Base-by-base conservation (phyloP, 2,888 invertebrate genomes). In the Ptychoptera albimana region DNA sequence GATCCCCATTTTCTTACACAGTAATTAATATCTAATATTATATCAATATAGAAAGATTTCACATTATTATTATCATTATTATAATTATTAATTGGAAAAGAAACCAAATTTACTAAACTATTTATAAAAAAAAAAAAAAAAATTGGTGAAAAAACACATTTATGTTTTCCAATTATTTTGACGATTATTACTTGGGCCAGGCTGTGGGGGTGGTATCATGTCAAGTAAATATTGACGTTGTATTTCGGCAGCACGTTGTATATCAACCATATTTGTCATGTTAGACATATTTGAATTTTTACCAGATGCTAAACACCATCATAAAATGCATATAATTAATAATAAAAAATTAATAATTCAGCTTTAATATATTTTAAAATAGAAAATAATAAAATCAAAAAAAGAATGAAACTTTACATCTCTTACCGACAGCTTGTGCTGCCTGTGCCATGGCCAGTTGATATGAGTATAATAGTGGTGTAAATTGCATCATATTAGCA, bases 181-280 rank as follows among this genome's bases (percentile, higher is more conserved):
- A 47, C 65, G 63, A 56, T 57, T 63, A 45, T 58, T 63, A 49
- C 61, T 63, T 39, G 64, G 58, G 45, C 61, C 63, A 35, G 63
- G 59, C 53, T 57, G 63, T 15, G 62, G 75, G 13, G 61, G 75
- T 45, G 91, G 89, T 58, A 94, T 89, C 91, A 96, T 92, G 66
- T 96, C 94, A 50, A 96, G 75, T 58, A 96, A 74, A 72, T 94
- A 94, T 71, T 94, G 94, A 45, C 94, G 74, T 70, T 94, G 94
- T 50, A 88, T 71, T 61, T 88, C 87, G 5, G 85, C 85, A 48
- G 87, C 85, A 52, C 87, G 75, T 63, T 87, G 88, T 62, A 88
- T 72, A 54, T 89, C 88, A 1, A 79, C 82, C 57, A 80, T 65
- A 53, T 58, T 64, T 41, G 55, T 56, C 23, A 23, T 23, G 7